Percentiles rank a stretch among this genome's conserved stretches.
Evolutionary conservation across 2,797 vertebrate species (phyloP).

Genomic region (Pristis pectinata): DNA sequence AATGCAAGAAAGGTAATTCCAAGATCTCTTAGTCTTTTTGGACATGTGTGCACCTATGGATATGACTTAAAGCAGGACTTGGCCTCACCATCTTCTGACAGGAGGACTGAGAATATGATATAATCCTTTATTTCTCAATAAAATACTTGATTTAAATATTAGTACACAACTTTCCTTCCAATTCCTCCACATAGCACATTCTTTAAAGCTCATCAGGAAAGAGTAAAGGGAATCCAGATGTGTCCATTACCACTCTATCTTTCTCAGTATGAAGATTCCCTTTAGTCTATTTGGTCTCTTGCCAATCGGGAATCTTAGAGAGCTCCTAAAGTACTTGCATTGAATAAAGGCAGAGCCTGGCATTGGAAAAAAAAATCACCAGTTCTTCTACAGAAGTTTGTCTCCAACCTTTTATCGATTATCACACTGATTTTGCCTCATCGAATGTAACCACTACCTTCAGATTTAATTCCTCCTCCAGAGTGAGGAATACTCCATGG

Average conservation of each 20-base stretch:
- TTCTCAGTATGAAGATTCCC: background rate
- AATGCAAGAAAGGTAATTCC: background rate
- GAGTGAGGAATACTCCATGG: background rate
- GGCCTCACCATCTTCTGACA: background rate
- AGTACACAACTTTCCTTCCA: background rate
- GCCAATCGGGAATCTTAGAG: background rate
- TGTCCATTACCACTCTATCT: background rate
- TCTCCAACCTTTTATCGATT: background rate
- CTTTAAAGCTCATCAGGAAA: background rate
- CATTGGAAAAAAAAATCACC: background rate
- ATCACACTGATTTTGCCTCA: background rate
- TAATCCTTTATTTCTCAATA: background rate
- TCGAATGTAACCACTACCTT: background rate
- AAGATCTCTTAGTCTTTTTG: background rate
- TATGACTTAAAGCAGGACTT: background rate
- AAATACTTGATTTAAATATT: background rate
- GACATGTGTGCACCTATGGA: background rate
- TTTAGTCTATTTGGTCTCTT: background rate
- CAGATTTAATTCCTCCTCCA: background rate
- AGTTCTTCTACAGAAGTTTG: background rate
- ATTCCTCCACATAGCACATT: background rate
- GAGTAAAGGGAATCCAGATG: background rate
- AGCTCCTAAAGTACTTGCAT: background rate
- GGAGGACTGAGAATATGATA: background rate
- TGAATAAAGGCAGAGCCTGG: background rate